Evolutionary conservation across 2,888 invertebrate genomes (phyloP), one percentile per base, ranked within the genome.

Genomic region (Stenodema calcarata): DNA sequence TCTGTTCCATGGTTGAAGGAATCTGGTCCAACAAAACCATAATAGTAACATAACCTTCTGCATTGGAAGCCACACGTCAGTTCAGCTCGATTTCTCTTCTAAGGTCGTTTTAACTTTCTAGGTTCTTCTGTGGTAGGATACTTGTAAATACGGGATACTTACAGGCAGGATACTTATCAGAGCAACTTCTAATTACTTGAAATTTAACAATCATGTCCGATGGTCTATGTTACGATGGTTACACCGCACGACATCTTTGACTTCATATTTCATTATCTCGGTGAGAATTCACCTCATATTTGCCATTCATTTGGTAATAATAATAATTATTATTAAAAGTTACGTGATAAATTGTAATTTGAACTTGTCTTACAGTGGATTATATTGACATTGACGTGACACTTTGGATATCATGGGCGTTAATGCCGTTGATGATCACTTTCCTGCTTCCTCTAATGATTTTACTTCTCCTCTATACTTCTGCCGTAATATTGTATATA

Each of bases 391-490:
- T 96, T 89, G 95, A 96, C 90, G 95, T 95, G 91, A 95, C 96
- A 86, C 91, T 96, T 89, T 96, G 96, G 96, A 92, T 97, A 88
- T 94, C 95, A 89, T 96, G 96, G 94, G 93, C 96, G 90, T 93
- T 97, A 90, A 95, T 94, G 91, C 97, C 97, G 0, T 92, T 97
- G 87, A 92, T 96, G 89, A 94, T 96, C 89, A 96, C 97, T 89
- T 97, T 98, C 92, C 92, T 97, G 79, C 93, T 97, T 90, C 97
- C 97, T 0, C 92, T 94, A 76, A 93, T 97, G 88, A 96, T 97
- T 90, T 94, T 95, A 76, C 90, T 96, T n/a, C 93, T 97, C 86
- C 93, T 97, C 88, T 97, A 97, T 91, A 91, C 95, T 89, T 96
- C 95, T 90, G 95, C 95, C 88, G 93, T 97, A 90, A 95, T 97